Percentiles rank a stretch among this genome's conserved stretches.
Conservation (phyloP, 2,888 invertebrate species). For the Tiliacea citrago region DNA sequence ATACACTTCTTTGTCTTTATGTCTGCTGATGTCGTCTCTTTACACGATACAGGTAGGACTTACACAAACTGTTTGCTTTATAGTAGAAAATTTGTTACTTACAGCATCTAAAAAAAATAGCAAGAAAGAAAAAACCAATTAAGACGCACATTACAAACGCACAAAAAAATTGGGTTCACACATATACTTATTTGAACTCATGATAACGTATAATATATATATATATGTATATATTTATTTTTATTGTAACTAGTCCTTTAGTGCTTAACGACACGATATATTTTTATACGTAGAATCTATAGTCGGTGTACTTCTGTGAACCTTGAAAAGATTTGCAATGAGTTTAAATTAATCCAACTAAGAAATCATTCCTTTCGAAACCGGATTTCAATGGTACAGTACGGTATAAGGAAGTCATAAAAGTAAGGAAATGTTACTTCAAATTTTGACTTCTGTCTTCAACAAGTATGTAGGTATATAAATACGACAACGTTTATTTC, state of each 20-base stretch:
- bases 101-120: background rate
- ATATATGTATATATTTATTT: too few species aligned
- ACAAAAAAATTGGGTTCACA: too few species aligned
- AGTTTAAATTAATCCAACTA: background rate
- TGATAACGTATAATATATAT: too few species aligned
- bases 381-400: background rate
- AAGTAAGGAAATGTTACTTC: background rate
- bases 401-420: slow-evolving; percentile 13
- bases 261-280: background rate
- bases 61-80: background rate
- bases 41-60: slow-evolving; percentile 76
- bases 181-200: too few species aligned
- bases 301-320: background rate
- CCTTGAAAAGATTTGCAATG: background rate
- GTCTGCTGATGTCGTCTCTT: slow-evolving; percentile 70
- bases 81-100: too few species aligned
- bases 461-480: background rate
- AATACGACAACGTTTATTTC: background rate
- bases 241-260: background rate
- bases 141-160: too few species aligned
- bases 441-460: background rate
- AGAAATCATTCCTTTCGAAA: background rate
- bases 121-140: background rate
- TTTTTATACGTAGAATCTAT: background rate
- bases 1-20: slow-evolving; percentile 69